phyloP scores from a whole-genome alignment of 2,888 invertebrate species.

The Phalera bucephala region DNA sequence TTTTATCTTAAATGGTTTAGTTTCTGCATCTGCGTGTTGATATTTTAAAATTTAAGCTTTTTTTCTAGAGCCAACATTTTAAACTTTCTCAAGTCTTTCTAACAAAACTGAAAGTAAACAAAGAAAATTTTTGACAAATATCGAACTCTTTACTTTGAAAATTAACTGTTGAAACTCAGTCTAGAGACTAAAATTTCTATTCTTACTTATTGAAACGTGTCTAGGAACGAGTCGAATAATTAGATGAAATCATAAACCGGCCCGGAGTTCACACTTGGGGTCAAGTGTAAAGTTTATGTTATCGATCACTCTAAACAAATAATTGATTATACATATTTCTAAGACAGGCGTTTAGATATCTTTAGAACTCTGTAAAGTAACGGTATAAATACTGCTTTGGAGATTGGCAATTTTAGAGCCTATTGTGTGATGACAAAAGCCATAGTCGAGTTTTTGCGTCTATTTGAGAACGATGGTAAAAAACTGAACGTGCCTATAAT shows the following conservation, averaged over 20 bases:
- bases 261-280: constrained; percentile 25
- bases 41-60: no score
- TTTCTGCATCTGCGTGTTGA: no score
- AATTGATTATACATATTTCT: constrained; percentile 6
- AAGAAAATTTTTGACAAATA: no score
- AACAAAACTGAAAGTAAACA: no score
- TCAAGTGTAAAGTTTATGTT: constrained; percentile 21
- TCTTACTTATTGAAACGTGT: constrained; percentile 4
- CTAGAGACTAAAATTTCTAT: no score
- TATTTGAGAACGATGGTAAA: constrained; percentile 7
- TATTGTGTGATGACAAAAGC: constrained; percentile 30
- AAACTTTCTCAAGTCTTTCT: no score
- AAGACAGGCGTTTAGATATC: constrained; percentile 3
- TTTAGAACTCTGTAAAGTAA: constrained; percentile 24
- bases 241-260: constrained; percentile 35
- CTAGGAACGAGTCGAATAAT: constrained; percentile 22
- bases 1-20: no score
- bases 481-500: constrained; percentile 7
- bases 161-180: background rate
- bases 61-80: no score
- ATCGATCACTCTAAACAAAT: constrained; percentile 21
- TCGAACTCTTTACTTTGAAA: no score
- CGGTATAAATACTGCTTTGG: constrained; percentile 33
- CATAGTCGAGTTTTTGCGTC: constrained; percentile 16
- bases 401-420: constrained; percentile 45